Percentiles rank a stretch among this genome's conserved stretches.
Conservation (phyloP, 2,888 invertebrate species). For the Tuta absoluta region DNA sequence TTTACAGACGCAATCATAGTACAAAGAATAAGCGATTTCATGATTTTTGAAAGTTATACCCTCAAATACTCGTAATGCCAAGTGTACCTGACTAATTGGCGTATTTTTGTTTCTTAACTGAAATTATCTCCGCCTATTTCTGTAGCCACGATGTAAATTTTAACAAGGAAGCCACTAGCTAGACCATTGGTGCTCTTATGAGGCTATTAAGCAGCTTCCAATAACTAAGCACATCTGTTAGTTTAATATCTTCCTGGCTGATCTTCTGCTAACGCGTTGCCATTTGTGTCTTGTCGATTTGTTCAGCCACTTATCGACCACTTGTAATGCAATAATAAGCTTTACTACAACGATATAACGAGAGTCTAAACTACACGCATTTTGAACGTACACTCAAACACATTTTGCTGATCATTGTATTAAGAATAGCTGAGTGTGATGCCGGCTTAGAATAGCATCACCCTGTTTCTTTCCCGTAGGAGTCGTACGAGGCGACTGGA, state of each 20-base stretch:
- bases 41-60: too few species aligned
- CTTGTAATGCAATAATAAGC: background rate
- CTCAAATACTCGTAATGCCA: too few species aligned
- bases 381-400: background rate
- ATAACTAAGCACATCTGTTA: conserved; percentile 2
- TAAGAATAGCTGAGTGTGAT: too few species aligned
- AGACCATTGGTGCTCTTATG: background rate
- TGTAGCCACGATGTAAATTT: background rate
- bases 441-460: too few species aligned
- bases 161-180: conserved; percentile 5
- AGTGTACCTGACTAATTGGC: too few species aligned
- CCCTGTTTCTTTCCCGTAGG: too few species aligned
- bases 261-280: conserved; percentile 5
- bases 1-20: too few species aligned
- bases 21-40: too few species aligned
- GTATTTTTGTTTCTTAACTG: too few species aligned
- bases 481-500: too few species aligned
- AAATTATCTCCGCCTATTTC: background rate
- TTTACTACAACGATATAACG: background rate
- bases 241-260: conserved; percentile 5
- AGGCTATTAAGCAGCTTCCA: conserved; percentile 6
- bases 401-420: too few species aligned
- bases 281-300: conserved; percentile 3
- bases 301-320: background rate
- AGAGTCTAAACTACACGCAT: background rate